Conservation (phyloP, 2,113 vertebrate species). For the Raphicerus campestris region DNA sequence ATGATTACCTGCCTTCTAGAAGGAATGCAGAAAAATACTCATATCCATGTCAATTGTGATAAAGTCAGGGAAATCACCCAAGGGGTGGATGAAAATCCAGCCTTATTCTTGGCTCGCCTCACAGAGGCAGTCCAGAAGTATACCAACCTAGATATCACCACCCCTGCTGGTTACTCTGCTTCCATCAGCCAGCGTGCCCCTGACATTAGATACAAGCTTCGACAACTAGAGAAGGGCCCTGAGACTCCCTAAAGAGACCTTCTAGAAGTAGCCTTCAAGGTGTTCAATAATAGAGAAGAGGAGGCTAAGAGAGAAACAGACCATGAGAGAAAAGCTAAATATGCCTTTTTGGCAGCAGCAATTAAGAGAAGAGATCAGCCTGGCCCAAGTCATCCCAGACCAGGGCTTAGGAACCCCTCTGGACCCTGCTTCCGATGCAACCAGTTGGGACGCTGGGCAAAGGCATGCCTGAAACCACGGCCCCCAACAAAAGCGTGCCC, state of each 20-base stretch:
- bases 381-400: not conserved
- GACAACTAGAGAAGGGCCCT: not conserved
- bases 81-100: not conserved
- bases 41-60: not conserved
- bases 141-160: not conserved
- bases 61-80: not conserved
- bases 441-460: not conserved
- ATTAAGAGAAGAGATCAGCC: not conserved
- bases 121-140: not conserved
- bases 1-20: not conserved
- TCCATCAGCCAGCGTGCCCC: not conserved
- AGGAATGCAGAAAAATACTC: not conserved
- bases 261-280: not conserved
- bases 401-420: not conserved
- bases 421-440: not conserved
- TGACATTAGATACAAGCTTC: not conserved
- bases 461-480: accelerated
- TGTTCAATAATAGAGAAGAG: not conserved
- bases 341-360: not conserved
- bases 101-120: not conserved
- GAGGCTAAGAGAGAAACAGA: not conserved
- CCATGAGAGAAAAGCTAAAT: not conserved
- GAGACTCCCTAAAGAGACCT: not conserved
- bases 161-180: not conserved
- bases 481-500: not conserved